Percentiles rank a stretch among this genome's conserved stretches.
These are phyloP conservation scores for Lepetodrilus schrolli DNA, from an alignment of 2,888 invertebrate species.

Conservation along the genomic window DNA sequence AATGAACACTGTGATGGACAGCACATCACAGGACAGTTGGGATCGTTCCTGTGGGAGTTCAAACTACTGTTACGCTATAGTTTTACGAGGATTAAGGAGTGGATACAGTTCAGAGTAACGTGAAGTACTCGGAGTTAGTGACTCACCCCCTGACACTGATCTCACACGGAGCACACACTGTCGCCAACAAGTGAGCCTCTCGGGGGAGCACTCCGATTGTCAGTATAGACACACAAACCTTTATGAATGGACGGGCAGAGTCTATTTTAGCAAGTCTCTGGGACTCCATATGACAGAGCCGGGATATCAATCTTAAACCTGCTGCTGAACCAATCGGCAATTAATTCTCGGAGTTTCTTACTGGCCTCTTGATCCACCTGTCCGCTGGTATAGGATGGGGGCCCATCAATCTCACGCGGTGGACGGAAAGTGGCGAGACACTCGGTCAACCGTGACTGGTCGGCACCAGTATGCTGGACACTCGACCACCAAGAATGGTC, in stretches of 20 bases:
- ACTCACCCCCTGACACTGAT: background rate
- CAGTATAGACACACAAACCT: background rate
- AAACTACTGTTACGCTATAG: background rate
- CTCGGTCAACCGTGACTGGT: too few species aligned
- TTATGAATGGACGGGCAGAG: conserved; percentile 10
- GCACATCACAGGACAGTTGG: background rate
- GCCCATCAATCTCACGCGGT: background rate
- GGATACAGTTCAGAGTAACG: too few species aligned
- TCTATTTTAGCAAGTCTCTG: background rate
- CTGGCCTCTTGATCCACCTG: background rate
- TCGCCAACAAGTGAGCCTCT: conserved; percentile 6
- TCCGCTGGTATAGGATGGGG: background rate
- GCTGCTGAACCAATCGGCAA: too few species aligned
- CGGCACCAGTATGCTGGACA: background rate
- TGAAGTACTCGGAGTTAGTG: background rate
- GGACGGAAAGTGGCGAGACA: background rate
- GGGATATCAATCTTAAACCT: too few species aligned
- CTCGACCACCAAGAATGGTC: background rate
- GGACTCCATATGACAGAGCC: too few species aligned
- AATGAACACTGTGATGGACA: too few species aligned
- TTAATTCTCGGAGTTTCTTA: background rate
- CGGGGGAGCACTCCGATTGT: background rate
- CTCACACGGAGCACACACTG: background rate
- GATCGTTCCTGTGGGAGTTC: background rate
- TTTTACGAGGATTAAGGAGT: background rate